A percentile compares a stretch with the other conserved stretches of the same genome.
Evolutionary conservation across 2,797 vertebrate genomes (phyloP).

Genomic region (Coracias cyanogaster): DNA sequence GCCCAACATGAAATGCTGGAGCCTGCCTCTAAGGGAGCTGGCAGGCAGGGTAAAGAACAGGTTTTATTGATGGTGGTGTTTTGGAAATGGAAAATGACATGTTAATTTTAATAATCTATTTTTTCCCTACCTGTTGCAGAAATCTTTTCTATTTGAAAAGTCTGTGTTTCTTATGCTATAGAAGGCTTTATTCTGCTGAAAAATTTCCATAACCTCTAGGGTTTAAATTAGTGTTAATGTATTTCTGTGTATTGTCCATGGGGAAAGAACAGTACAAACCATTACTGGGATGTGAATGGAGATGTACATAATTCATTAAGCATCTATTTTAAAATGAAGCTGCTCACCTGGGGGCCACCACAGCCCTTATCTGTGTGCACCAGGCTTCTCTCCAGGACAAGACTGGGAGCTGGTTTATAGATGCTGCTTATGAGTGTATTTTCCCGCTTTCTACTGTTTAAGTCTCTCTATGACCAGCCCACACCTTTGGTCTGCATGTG

Average conservation of each 20-base stretch:
- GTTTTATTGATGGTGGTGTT: background rate
- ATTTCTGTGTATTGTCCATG: background rate
- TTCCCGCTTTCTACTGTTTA: background rate
- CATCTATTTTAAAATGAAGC: background rate
- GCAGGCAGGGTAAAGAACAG: background rate
- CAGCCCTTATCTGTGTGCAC: background rate
- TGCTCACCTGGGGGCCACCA: background rate
- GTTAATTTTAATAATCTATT: background rate
- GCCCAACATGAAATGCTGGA: background rate
- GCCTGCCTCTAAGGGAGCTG: background rate
- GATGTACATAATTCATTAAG: background rate
- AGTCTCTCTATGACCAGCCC: background rate
- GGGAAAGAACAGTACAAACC: background rate
- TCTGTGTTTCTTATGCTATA: background rate
- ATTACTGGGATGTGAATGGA: background rate
- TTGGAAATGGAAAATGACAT: background rate
- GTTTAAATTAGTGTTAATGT: background rate
- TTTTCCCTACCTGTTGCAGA: background rate
- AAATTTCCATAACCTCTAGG: background rate
- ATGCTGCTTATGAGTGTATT: background rate
- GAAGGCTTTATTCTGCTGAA: background rate
- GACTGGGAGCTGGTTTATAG: background rate
- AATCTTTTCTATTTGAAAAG: background rate
- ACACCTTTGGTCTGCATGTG: background rate
- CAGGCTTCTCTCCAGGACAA: background rate